These are phyloP conservation scores for Muscina levida DNA, from an alignment of 2,888 invertebrate species.

Conservation along the genomic window DNA sequence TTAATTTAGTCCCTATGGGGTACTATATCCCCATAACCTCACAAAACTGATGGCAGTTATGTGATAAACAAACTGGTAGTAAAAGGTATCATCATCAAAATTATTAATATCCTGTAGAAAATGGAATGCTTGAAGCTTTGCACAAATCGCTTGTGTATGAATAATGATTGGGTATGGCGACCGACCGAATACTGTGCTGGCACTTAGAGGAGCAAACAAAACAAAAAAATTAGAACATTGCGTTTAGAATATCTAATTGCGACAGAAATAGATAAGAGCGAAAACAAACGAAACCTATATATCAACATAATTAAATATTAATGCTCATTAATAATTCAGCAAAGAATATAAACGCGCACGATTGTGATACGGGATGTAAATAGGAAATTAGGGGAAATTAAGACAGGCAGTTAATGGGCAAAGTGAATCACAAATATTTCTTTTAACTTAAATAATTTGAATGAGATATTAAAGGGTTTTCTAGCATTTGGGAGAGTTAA, in stretches of 20 bases:
- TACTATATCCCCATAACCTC: not conserved
- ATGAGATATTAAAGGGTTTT: no score
- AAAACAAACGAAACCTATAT: not conserved
- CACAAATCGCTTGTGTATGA: constrained; percentile 9
- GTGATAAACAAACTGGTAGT: constrained; percentile 29
- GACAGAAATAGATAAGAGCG: not conserved
- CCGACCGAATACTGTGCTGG: no score
- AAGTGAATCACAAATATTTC: no score
- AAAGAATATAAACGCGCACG: not conserved
- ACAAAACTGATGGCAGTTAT: not conserved
- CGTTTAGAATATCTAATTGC: constrained; percentile 31
- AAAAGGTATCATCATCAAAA: constrained; percentile 25
- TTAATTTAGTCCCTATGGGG: not conserved
- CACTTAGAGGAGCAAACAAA: not conserved
- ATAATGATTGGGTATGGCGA: not conserved
- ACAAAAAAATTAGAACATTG: constrained; percentile 18
- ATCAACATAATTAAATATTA: constrained; percentile 43
- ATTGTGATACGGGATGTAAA: not conserved
- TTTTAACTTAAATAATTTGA: no score
- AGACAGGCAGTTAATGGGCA: not conserved
- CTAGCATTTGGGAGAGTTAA: no score
- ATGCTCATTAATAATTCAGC: constrained; percentile 16
- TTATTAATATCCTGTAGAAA: constrained; percentile 22
- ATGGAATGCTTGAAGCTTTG: not conserved
- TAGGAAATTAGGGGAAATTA: not conserved